Percentiles rank a stretch among this genome's conserved stretches.
Conservation (phyloP, 2,113 vertebrate species). For the Oreochromis aureus region DNA sequence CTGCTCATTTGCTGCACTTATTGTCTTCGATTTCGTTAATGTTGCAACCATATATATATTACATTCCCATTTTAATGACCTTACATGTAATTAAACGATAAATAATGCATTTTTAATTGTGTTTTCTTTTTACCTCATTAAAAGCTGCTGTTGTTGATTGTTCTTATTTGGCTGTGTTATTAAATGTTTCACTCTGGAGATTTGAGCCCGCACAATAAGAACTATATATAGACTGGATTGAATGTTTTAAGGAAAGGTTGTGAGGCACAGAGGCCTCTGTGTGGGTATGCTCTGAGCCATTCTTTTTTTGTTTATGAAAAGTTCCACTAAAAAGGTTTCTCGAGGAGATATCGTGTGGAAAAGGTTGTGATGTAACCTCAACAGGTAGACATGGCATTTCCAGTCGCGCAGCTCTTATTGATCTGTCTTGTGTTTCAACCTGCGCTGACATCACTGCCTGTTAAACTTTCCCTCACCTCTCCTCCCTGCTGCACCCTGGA, state of each 20-base stretch:
- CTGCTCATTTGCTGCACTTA: not conserved
- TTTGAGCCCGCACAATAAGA: not conserved
- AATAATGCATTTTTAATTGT: constrained; percentile 51
- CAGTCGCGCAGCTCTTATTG: constrained; percentile 26
- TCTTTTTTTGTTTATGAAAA: not conserved
- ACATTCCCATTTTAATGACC: constrained; percentile 5
- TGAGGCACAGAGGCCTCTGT: not conserved
- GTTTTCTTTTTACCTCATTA: constrained; percentile 35
- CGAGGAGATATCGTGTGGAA: not conserved
- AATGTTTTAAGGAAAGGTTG: not conserved
- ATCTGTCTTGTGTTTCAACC: constrained; percentile 36
- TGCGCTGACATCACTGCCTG: constrained; percentile 29
- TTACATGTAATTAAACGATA: constrained; percentile 39
- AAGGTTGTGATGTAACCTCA: constrained; percentile 6
- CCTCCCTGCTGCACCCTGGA: not conserved
- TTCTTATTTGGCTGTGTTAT: constrained; percentile 16
- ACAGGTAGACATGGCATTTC: not conserved
- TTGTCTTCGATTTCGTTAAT: not conserved
- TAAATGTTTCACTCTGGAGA: constrained; percentile 11
- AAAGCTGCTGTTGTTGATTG: constrained; percentile 30
- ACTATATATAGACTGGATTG: not conserved
- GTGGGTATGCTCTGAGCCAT: not conserved
- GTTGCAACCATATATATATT: not conserved
- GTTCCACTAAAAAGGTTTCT: not conserved
- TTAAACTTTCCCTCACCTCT: constrained; percentile 62